Evolutionary conservation across 2,113 vertebrate genomes (phyloP).

Genomic region (Tachysurus vachellii): DNA sequence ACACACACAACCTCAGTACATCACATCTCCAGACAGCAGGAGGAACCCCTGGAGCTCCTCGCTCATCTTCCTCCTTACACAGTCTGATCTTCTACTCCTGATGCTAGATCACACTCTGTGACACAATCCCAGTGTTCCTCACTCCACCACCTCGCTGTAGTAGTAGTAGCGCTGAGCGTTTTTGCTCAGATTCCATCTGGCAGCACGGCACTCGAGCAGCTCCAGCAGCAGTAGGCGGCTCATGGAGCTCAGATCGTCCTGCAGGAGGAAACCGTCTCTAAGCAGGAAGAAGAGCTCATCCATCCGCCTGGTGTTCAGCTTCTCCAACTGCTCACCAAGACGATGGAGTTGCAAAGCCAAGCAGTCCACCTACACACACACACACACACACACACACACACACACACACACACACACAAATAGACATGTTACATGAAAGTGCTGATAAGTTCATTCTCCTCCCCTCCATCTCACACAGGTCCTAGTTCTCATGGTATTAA

Average conservation of each 20-base stretch:
- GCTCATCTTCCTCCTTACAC: not conserved
- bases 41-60: not conserved
- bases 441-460: not conserved
- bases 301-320: constrained; percentile 85
- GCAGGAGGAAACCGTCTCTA: constrained; percentile 91
- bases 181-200: constrained; percentile 86
- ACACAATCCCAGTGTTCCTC: constrained; percentile 28
- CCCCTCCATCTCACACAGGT: not conserved
- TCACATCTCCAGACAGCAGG: not conserved
- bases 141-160: constrained; percentile 89
- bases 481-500: not conserved
- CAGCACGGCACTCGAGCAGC: constrained; percentile 93
- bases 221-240: constrained; percentile 91
- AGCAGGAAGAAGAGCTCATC: constrained; percentile 92
- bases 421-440: not conserved
- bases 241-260: constrained; percentile 84
- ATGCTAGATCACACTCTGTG: not conserved
- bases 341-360: constrained; percentile 93
- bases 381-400: constrained; percentile 15
- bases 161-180: constrained; percentile 95
- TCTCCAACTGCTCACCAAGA: constrained; percentile 93
- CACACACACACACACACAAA: not conserved
- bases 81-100: not conserved
- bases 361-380: constrained; percentile 87
- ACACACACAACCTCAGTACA: not conserved